Evolutionary conservation across 2,888 invertebrate genomes (phyloP).

Genomic region (Andrena flavipes): DNA sequence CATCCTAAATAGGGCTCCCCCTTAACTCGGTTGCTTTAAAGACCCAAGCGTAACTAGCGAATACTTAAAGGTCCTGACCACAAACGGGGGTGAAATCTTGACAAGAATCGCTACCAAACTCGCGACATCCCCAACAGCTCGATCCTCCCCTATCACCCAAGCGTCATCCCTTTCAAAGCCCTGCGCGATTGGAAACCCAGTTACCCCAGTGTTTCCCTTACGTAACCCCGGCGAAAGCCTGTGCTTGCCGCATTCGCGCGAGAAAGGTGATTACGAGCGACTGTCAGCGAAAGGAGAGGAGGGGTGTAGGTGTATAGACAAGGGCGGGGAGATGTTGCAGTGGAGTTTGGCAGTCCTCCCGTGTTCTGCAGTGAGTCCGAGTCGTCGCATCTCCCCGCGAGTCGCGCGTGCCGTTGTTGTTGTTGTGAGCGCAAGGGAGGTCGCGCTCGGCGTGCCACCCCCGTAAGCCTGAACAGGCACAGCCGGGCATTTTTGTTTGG

Average conservation of each 20-base stretch:
- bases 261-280: conserved; percentile 52
- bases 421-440: conserved; percentile 20
- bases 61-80: too few species aligned
- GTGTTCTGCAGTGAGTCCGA: conserved; percentile 58
- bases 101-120: too few species aligned
- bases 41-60: too few species aligned
- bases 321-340: conserved; percentile 34
- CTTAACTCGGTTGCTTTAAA: too few species aligned
- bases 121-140: too few species aligned
- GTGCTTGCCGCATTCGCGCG: conserved; percentile 39
- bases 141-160: too few species aligned
- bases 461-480: background rate
- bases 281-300: conserved; percentile 23
- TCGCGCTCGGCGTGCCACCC: background rate
- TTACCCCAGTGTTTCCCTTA: conserved; percentile 19
- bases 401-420: conserved; percentile 51
- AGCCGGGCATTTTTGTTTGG: conserved; percentile 60
- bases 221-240: conserved; percentile 19
- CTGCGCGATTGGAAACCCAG: background rate
- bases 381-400: conserved; percentile 46
- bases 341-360: conserved; percentile 62
- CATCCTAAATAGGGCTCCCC: too few species aligned
- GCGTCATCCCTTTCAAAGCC: too few species aligned
- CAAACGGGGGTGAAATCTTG: too few species aligned
- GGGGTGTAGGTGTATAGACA: background rate